These are phyloP conservation scores for Tethya wilhelma DNA, from an alignment of 37 sponge, comb jelly and placozoan genomes.

Conservation along the genomic window DNA sequence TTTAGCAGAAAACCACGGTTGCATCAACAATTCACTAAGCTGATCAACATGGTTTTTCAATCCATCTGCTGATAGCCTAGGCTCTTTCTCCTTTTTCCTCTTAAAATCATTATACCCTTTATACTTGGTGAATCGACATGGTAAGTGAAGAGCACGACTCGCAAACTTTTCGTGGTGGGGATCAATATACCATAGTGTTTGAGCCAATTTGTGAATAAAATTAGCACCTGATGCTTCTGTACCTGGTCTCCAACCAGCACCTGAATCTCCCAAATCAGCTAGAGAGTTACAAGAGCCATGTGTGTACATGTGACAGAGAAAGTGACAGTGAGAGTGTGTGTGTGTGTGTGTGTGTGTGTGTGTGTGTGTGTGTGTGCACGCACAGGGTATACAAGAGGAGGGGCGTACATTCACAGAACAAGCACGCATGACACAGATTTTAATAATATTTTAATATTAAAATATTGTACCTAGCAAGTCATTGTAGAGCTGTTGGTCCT, in stretches of 20 bases:
- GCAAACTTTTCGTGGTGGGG: slow-evolving; percentile 23
- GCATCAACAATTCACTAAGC: slow-evolving; percentile 8
- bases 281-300: no score
- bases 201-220: slow-evolving; percentile 3
- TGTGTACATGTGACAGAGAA: no score
- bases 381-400: no score
- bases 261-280: no score
- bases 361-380: no score
- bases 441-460: no score
- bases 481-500: not conserved
- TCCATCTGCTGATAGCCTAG: not conserved
- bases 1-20: slow-evolving; percentile 27
- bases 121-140: not conserved
- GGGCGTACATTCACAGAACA: no score
- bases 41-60: not conserved
- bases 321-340: no score
- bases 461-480: not conserved
- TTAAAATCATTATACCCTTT: slow-evolving; percentile 24
- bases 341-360: no score
- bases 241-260: no score
- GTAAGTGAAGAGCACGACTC: not conserved
- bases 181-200: slow-evolving; percentile 30
- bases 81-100: slow-evolving; percentile 25
- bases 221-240: not conserved
- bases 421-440: no score